Evolutionary conservation across 1,140 invertebrate species (phyloP).

Genomic region (Cotesia vestalis): DNA sequence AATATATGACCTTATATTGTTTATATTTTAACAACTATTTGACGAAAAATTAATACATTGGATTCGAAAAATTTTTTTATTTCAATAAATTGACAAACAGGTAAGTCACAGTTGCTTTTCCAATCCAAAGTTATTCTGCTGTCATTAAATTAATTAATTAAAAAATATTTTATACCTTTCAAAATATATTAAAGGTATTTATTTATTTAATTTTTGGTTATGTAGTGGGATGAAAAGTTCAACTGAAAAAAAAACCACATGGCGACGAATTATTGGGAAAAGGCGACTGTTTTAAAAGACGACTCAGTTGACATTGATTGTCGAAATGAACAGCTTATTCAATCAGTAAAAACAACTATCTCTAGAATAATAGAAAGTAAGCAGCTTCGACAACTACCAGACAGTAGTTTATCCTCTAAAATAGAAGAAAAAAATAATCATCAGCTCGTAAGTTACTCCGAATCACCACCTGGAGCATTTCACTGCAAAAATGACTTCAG

Average conservation of each 20-base stretch:
- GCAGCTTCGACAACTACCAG: slow-evolving; percentile 40
- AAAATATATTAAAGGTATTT: background rate
- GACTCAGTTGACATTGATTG: slow-evolving; percentile 51
- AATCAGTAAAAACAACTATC: slow-evolving; percentile 45
- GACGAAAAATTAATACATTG: no score
- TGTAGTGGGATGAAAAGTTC: slow-evolving; percentile 5
- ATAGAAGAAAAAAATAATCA: slow-evolving; percentile 40
- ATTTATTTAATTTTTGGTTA: background rate
- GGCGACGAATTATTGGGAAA: slow-evolving; percentile 2
- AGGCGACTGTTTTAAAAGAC: slow-evolving; percentile 24
- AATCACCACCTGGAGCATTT: slow-evolving; percentile 34
- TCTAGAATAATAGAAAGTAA: slow-evolving; percentile 42
- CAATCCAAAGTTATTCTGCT: no score
- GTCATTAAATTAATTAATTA: no score
- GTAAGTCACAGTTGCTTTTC: no score
- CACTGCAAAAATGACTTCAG: slow-evolving; percentile 51
- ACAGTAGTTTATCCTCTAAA: slow-evolving; percentile 45
- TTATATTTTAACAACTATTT: no score
- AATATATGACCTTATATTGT: no score
- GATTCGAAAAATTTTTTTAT: no score
- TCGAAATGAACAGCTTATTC: slow-evolving; percentile 55
- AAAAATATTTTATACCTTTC: no score
- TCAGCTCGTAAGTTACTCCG: slow-evolving; percentile 32
- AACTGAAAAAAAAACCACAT: background rate
- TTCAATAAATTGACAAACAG: no score